These are phyloP conservation scores for Notiomystis cincta DNA, from an alignment of 2,113 vertebrate genomes.

Conservation along the genomic window DNA sequence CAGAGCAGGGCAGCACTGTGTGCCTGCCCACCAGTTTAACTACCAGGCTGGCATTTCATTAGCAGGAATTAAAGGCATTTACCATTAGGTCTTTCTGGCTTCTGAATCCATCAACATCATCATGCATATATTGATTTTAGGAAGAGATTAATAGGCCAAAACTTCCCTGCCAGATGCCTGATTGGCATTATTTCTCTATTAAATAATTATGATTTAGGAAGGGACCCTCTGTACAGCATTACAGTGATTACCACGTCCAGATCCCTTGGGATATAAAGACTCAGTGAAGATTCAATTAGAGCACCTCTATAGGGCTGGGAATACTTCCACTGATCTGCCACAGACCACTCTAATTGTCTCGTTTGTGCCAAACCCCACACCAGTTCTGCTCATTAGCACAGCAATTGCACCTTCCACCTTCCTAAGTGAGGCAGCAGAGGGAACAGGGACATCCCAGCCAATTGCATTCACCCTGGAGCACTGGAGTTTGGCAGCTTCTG, in stretches of 20 bases:
- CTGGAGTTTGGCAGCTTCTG: background rate
- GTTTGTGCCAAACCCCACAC: background rate
- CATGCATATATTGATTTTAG: background rate
- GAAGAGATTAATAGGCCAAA: background rate
- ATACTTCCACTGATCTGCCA: background rate
- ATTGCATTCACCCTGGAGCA: background rate
- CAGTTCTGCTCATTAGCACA: background rate
- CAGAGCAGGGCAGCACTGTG: background rate
- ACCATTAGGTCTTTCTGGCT: background rate
- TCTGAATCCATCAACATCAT: background rate
- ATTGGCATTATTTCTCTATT: background rate
- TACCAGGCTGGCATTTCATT: background rate
- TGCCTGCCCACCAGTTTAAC: background rate
- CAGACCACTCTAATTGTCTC: background rate
- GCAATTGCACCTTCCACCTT: background rate
- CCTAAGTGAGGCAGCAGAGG: background rate
- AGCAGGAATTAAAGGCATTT: background rate
- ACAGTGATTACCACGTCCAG: background rate
- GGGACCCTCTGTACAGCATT: background rate
- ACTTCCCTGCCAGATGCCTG: background rate
- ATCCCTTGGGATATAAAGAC: background rate
- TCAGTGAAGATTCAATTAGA: constrained; percentile 4
- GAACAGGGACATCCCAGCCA: background rate
- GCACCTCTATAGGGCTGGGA: background rate
- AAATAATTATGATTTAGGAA: background rate